Base-by-base conservation (phyloP, 2,113 vertebrate genomes). In the Antidorcas marsupialis region DNA sequence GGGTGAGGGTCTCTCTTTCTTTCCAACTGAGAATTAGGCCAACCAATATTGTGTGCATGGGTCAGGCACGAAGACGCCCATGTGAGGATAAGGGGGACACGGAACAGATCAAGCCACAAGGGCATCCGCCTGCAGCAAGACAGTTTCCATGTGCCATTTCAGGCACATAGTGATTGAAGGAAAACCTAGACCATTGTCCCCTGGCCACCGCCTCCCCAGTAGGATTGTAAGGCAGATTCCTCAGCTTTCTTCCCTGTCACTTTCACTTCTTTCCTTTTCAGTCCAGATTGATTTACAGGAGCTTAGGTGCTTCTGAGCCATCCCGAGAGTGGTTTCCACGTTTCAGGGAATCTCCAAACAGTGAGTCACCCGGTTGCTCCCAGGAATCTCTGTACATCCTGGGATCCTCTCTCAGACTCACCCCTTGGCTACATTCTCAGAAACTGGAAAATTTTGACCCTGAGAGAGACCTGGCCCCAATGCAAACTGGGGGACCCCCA, bases 401-500 rank as follows among this genome's bases (percentile, higher is more conserved):
- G n/a, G 19, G 4, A 71, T 21, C 67, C 67, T 71, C n/a, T 71
- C 64, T 71, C 64, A 71, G 67, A 71, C 67, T 71, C 10, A 71
- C 67, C 19, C 19, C 67, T 71, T 11, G 67, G 67, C 9, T 23
- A 36, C 67, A 71, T 71, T 36, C n/a, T 36, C 67, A 71, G n/a
- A 71, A 71, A 23, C 67, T 71, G 67, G 67, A 71, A 71, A 71
- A 36, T 71, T 71, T 36, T 36, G 9, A 71, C 64, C n/a, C 17
- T 71, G n/a, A 2, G 3, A 10, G 5, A 36, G n/a, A 11, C 64
- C n/a, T 71, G 64, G 19, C 64, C 9, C 64, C 64, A 71, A 1
- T 36, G 11, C n/a, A 36, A 71, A 36, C 64, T 71, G n/a, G n/a
- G 9, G 64, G 4, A 36, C n/a, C 64, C 4, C 0, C 0, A 5